Conservation (phyloP, 2,113 vertebrate genomes). For the Ahaetulla prasina region DNA sequence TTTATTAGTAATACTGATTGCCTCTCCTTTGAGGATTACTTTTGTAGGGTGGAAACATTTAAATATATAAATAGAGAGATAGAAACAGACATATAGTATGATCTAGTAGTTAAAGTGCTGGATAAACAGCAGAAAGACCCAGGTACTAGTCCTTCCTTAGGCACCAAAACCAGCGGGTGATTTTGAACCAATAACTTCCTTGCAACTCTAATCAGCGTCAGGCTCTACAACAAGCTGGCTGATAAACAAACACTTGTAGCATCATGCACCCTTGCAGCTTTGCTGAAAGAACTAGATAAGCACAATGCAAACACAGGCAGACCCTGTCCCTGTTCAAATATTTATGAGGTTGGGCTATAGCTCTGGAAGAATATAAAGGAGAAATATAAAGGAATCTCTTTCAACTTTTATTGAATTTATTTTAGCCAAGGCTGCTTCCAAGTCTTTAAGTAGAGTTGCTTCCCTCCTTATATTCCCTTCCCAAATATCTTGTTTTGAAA, state of each 20-base stretch:
- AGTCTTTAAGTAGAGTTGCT: not conserved
- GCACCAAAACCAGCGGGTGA: not conserved
- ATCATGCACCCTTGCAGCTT: not conserved
- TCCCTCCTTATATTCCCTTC: not conserved
- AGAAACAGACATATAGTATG: not conserved
- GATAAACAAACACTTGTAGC: not conserved
- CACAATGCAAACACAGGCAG: not conserved
- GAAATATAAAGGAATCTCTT: no score
- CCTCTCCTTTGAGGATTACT: not conserved
- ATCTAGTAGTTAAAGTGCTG: not conserved
- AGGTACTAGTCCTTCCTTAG: not conserved
- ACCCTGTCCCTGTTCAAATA: not conserved
- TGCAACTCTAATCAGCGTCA: not conserved
- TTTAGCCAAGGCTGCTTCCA: not conserved
- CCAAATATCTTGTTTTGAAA: not conserved
- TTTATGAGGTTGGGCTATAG: not conserved
- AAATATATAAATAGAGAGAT: not conserved
- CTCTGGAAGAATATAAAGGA: not conserved
- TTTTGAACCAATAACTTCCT: not conserved
- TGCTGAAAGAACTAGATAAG: not conserved
- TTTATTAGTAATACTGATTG: not conserved
- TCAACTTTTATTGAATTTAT: not conserved
- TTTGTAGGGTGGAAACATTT: not conserved
- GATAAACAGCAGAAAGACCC: not conserved
- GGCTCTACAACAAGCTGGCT: not conserved